Percentiles rank a stretch among this genome's conserved stretches.
phyloP scores from a whole-genome alignment of 2,888 invertebrate genomes.

The Sthenelais limicola region DNA sequence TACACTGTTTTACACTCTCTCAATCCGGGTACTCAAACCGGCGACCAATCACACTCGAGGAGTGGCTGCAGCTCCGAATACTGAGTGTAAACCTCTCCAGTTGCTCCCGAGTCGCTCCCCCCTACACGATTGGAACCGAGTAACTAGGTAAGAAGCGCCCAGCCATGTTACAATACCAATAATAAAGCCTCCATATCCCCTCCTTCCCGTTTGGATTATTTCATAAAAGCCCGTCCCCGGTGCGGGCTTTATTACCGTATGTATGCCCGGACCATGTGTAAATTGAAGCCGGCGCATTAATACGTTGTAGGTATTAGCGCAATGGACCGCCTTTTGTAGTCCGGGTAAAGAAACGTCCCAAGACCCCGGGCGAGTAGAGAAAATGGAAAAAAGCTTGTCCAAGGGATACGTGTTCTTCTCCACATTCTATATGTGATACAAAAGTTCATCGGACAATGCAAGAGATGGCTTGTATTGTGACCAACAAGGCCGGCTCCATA shows the following conservation, averaged over 20 bases:
- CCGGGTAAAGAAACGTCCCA: not conserved
- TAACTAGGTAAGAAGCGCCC: not conserved
- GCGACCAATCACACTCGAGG: slow-evolving; percentile 14
- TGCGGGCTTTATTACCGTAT: too few species aligned
- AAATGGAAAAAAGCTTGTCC: not conserved
- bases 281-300: slow-evolving; percentile 21
- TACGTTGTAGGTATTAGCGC: not conserved
- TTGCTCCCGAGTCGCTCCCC: slow-evolving; percentile 4
- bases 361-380: not conserved
- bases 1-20: slow-evolving; percentile 25
- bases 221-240: not conserved
- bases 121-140: not conserved
- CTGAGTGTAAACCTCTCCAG: slow-evolving; percentile 19
- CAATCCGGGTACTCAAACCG: not conserved
- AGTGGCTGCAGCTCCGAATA: not conserved
- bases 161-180: not conserved
- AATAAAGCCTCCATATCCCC: too few species aligned
- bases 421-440: not conserved
- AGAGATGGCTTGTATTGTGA: slow-evolving; percentile 21
- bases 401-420: slow-evolving; percentile 10
- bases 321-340: too few species aligned
- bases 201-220: not conserved
- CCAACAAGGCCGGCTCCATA: slow-evolving; percentile 22
- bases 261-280: too few species aligned
- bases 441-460: slow-evolving; percentile 11